phyloP scores from a whole-genome alignment of 53 echinoderm and acorn worm species.

The Luidia sarsii region DNA sequence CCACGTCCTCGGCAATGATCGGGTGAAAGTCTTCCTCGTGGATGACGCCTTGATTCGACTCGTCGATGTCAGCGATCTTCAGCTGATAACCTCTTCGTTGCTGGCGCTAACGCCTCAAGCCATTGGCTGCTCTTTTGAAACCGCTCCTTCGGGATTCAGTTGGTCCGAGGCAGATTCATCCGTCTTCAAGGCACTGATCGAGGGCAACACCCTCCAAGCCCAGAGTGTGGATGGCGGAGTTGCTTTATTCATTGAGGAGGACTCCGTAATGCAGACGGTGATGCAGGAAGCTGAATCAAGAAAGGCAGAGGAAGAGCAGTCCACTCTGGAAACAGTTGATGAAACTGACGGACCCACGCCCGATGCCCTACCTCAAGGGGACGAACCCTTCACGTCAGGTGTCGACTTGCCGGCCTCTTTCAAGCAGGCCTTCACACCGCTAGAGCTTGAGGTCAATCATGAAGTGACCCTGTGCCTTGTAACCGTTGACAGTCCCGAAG shows the following conservation, averaged over 20 bases:
- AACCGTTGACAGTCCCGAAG: conserved; percentile 30
- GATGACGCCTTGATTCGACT: conserved; percentile 37
- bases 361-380: background rate
- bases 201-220: conserved; percentile 32
- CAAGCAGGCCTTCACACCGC: conserved; percentile 22
- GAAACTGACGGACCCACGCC: background rate
- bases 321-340: background rate
- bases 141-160: conserved; percentile 5
- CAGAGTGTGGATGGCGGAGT: conserved; percentile 8
- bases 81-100: conserved; percentile 29
- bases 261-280: conserved; percentile 5
- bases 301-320: background rate
- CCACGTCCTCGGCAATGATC: conserved; percentile 1
- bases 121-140: conserved; percentile 35
- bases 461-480: conserved; percentile 27
- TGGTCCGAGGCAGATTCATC: conserved; percentile 28
- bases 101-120: conserved; percentile 27
- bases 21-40: conserved; percentile 34
- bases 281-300: conserved; percentile 13
- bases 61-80: conserved; percentile 10
- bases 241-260: conserved; percentile 21
- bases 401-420: conserved; percentile 18
- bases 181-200: conserved; percentile 19
- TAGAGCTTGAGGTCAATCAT: conserved; percentile 29
- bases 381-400: background rate